Percentiles rank a stretch among this genome's conserved stretches.
phyloP scores from a whole-genome alignment of 1,140 invertebrate genomes.

The Pseudomyrmex flavicornis region DNA sequence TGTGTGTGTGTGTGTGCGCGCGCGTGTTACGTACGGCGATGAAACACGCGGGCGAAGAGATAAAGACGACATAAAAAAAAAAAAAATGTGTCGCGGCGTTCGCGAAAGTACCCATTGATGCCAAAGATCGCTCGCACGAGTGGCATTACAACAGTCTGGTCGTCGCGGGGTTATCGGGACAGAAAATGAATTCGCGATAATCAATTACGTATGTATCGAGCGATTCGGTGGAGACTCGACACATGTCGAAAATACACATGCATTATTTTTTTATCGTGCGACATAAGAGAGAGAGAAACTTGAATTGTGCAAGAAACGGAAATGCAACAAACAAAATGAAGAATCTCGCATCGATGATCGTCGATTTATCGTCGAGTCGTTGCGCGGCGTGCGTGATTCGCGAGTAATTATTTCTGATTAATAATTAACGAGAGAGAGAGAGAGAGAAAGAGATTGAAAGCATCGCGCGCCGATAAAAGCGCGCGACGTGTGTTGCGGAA shows the following conservation, averaged over 20 bases:
- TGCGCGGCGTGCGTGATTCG: not conserved
- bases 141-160: conserved; percentile 1
- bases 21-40: not conserved
- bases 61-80: conserved; percentile 1
- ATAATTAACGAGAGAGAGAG: conserved; percentile 1
- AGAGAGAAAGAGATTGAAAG: not conserved
- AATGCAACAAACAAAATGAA: not conserved
- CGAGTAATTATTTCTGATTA: conserved; percentile 50
- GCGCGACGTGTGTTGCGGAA: too few relatives aligned
- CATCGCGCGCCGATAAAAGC: conserved; percentile 1
- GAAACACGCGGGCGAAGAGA: not conserved
- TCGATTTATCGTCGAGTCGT: not conserved
- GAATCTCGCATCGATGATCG: not conserved
- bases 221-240: not conserved
- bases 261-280: not conserved
- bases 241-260: not conserved
- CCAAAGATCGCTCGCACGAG: conserved; percentile 14
- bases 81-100: too few relatives aligned
- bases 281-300: not conserved
- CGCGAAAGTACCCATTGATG: conserved; percentile 26
- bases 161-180: conserved; percentile 28
- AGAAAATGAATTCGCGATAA: conserved; percentile 46
- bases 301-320: not conserved
- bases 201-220: conserved; percentile 15
- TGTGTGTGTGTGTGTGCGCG: too few relatives aligned